These are phyloP conservation scores for Cyclopterus lumpus DNA, from an alignment of 2,797 vertebrate species.

Conservation along the genomic window DNA sequence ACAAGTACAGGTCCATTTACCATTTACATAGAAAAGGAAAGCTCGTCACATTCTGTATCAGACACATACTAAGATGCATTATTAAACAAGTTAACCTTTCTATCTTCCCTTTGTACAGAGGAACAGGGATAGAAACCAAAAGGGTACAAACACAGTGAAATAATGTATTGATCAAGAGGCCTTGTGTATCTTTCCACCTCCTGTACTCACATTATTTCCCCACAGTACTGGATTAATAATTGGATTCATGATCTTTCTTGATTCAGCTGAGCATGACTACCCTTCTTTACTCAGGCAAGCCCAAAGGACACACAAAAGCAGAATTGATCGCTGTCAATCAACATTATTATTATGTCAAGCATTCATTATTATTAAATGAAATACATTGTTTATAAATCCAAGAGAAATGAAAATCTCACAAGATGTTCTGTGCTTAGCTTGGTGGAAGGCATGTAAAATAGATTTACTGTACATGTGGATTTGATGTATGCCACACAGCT, in stretches of 20 bases:
- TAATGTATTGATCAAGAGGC: conserved; percentile 55
- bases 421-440: conserved; percentile 5
- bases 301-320: conserved; percentile 30
- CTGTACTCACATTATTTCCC: conserved; percentile 46
- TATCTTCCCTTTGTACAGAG: conserved; percentile 12
- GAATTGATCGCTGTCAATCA: conserved; percentile 55
- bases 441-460: conserved; percentile 13
- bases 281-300: conserved; percentile 24
- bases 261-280: conserved; percentile 32
- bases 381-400: conserved; percentile 56
- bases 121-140: conserved; percentile 29
- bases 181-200: conserved; percentile 27
- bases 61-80: conserved; percentile 54
- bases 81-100: conserved; percentile 45
- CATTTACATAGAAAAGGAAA: conserved; percentile 20
- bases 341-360: conserved; percentile 23
- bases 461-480: not conserved
- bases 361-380: conserved; percentile 35
- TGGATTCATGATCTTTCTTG: conserved; percentile 40
- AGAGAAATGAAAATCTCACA: conserved; percentile 33
- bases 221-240: conserved; percentile 27
- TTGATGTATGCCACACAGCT: conserved; percentile 25
- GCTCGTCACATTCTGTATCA: conserved; percentile 44
- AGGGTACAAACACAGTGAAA: conserved; percentile 48
- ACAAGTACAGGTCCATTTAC: no score